Evolutionary conservation across 1,140 invertebrate species (phyloP), one percentile per base, ranked within the genome.

Genomic region (Hylyphantes graminicola): DNA sequence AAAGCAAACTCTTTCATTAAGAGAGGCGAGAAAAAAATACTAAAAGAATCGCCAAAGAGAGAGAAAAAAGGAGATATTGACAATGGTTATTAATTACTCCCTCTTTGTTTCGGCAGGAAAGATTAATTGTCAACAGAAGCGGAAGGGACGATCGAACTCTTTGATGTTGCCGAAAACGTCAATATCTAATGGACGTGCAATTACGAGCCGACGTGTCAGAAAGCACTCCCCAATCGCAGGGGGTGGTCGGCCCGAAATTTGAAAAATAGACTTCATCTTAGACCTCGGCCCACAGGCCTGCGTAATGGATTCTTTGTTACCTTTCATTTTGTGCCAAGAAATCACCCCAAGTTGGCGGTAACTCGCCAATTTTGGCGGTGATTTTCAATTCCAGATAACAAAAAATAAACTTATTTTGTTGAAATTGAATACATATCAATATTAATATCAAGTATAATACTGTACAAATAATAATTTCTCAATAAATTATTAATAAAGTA

Each of bases 151-250:
- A 78, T 67, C 55, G 63, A 19, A 50, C 51, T 76, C 76, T 78
- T 78, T 78, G 76, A 78, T 67, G 63, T 78, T 67, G 61, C 76
- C 76, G 76, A 78, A 78, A 67, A 78, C 76, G 76, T 78, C 76
- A 63, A 78, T 78, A 67, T 67, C 64, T 78, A 67, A 78, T 78
- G 55, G 76, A 70, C 68, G 68, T 70, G 68, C 68, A 70, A 70
- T 70, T 70, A 70, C 68, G 68, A 53, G 51, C 50, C 54, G 35
- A 53, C 68, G 54, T 70, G 68, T 70, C 68, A 53, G 54, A 48
- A 70, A 15, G 21, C 50, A 53, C 35, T 35, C n/a, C 35, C 68
- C 9, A 21, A 10, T 17, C 76, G 50, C n/a, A 53, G 67, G 65
- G 65, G 76, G 76, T 78, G 76, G 76, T 78, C 76, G 76, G 13